These are phyloP conservation scores for Volucella inanis DNA, from an alignment of 2,888 invertebrate genomes.

Conservation along the genomic window DNA sequence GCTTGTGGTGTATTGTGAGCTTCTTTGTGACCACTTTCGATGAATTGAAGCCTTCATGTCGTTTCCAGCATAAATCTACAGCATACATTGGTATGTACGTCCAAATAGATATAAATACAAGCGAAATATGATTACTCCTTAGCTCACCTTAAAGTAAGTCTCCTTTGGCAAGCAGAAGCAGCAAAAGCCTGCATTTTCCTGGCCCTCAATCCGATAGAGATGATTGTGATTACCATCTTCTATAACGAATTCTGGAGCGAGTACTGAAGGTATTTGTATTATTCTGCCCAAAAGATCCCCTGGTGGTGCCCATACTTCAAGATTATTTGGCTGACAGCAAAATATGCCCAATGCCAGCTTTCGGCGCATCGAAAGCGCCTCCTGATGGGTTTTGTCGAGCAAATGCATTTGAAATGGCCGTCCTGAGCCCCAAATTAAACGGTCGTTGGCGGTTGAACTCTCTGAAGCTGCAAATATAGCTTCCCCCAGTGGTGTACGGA, in stretches of 20 bases:
- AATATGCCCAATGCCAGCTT: conserved; percentile 88
- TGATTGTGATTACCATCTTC: conserved; percentile 86
- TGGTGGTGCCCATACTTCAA: conserved; percentile 89
- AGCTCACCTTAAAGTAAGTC: conserved; percentile 79
- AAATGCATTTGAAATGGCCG: conserved; percentile 91
- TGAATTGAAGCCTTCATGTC: conserved; percentile 85
- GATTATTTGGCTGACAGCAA: conserved; percentile 87
- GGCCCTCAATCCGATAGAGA: conserved; percentile 89
- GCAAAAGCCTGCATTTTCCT: conserved; percentile 85
- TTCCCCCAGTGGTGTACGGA: conserved; percentile 89
- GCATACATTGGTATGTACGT: conserved; percentile 83
- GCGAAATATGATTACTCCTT: not conserved
- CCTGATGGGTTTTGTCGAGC: conserved; percentile 92
- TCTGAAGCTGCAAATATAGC: conserved; percentile 90
- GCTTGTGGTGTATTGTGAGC: conserved; percentile 89
- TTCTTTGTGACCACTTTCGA: conserved; percentile 88
- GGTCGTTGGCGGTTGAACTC: conserved; percentile 85
- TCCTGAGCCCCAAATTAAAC: conserved; percentile 87
- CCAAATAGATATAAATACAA: conserved; percentile 52
- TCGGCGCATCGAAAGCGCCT: conserved; percentile 89
- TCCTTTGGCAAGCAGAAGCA: conserved; percentile 82
- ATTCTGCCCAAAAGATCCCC: conserved; percentile 89
- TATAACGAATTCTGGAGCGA: conserved; percentile 88
- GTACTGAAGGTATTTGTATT: conserved; percentile 87
- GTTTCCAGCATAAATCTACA: conserved; percentile 84